Conservation (phyloP, 2,888 invertebrate genomes). For the Microplitis manilae region DNA sequence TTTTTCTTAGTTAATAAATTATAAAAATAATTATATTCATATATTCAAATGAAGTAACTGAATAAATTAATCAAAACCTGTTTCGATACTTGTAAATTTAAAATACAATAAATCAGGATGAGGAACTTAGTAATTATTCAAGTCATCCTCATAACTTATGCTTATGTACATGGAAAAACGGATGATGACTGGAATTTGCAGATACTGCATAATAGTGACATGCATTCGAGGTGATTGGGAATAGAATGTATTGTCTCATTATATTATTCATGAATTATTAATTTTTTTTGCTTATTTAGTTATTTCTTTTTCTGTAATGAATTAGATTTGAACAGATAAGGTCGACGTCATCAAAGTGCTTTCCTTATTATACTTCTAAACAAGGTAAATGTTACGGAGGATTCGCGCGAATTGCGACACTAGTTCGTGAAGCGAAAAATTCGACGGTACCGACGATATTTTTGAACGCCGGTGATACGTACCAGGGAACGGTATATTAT, state of each 20-base stretch:
- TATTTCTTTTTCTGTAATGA: conserved; percentile 19
- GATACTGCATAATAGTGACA: conserved; percentile 92
- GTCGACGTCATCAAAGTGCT: conserved; percentile 63
- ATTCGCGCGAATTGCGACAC: conserved; percentile 82
- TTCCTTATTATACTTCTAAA: conserved; percentile 69
- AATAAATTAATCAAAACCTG: too few species aligned
- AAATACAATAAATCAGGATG: too few species aligned
- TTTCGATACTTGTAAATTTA: too few species aligned
- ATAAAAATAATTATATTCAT: too few species aligned
- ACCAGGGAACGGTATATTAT: conserved; percentile 92
- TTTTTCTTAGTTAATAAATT: too few species aligned
- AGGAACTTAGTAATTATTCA: too few species aligned
- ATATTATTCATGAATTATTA: too few species aligned
- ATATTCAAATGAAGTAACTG: too few species aligned
- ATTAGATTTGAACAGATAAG: conserved; percentile 26
- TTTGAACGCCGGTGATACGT: conserved; percentile 94
- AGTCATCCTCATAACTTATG: not conserved
- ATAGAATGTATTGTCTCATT: not conserved
- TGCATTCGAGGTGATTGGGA: conserved; percentile 79
- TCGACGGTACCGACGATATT: conserved; percentile 81
- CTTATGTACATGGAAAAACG: not conserved
- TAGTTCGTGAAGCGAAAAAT: conserved; percentile 77
- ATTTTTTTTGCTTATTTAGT: not conserved
- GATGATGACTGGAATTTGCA: conserved; percentile 76
- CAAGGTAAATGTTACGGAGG: conserved; percentile 87